Base-by-base conservation (phyloP, 1,140 invertebrate species). In the Babylonia areolata region DNA sequence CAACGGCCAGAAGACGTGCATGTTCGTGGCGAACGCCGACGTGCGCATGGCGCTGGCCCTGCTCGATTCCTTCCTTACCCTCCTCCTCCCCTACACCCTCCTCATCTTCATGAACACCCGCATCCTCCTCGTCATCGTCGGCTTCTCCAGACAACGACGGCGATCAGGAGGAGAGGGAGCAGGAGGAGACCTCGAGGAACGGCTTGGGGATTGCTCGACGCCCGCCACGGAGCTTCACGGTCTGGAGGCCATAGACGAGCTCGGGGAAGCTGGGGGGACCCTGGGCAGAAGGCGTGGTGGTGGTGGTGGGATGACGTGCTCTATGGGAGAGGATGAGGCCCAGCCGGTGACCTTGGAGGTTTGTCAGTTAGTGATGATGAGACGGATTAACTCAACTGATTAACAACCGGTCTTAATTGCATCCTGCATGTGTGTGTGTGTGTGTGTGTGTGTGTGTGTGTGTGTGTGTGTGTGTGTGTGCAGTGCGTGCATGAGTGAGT, bases 101-200 rank as follows among this genome's bases (percentile, higher is more conserved):
- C 95, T 96, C 84, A 93, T 96, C 64, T 93, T 95, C 81, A 96
- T 96, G 95, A 96, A 96, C 87, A 94, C 94, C 0, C 95, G 96
- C 93, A 96, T 96, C 78, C 95, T 94, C 20, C 77, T 91, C 23
- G 87, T 89, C 58, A 90, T 92, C 40, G 86, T 88, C 15, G 85
- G 82, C 39, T 87, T 91, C 46, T 90, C 90, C 86, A 81, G 81
- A 12, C 81, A 58, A 3, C 64, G 73, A 64, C 12, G 58, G 5
- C 58, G 28, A 64, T 5, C 5, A 11, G 58, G 58, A 23, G 23
- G 23, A 11, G 23, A 23, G 0, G 58, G 58, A 11, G 58, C 15
- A 64, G 58, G 58, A 64, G 58, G 58, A 0, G 23, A 64, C 58
- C 20, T 23, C 28, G 23, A n/a, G 58, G 58, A 64, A 23, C 12